phyloP scores from a whole-genome alignment of 1,140 invertebrate genomes.

The Musca domestica region DNA sequence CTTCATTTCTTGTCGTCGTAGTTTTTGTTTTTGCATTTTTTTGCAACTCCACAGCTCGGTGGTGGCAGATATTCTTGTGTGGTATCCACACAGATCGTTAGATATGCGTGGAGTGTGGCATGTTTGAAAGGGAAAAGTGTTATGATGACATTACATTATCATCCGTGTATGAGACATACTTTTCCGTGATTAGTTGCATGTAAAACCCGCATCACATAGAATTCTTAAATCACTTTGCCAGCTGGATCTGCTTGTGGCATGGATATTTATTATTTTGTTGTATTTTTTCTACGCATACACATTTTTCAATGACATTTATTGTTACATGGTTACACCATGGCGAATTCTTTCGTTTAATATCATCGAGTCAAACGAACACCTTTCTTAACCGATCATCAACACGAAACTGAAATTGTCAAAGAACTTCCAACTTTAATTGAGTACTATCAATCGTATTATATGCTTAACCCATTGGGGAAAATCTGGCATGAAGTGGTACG shows the following conservation, averaged over 20 bases:
- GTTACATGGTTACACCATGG: too few species aligned
- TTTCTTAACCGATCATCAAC: constrained; percentile 18
- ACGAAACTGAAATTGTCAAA: constrained; percentile 9
- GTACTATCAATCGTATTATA: neutral
- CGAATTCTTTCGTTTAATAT: too few species aligned
- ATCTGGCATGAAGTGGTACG: too few species aligned
- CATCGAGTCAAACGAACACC: neutral
- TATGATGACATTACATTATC: neutral
- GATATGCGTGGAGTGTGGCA: neutral
- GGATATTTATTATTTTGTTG: neutral
- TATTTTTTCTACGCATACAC: neutral
- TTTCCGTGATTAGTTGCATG: too few species aligned
- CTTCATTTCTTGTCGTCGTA: too few species aligned
- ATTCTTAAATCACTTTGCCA: too few species aligned
- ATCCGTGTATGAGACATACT: too few species aligned
- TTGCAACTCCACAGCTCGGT: too few species aligned
- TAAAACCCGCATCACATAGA: too few species aligned
- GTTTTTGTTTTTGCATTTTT: too few species aligned
- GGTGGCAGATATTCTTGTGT: neutral
- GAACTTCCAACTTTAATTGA: constrained; percentile 21
- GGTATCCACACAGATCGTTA: constrained; percentile 15
- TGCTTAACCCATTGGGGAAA: too few species aligned
- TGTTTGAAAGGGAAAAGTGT: constrained; percentile 19
- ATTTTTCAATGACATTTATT: too few species aligned
- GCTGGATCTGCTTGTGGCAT: neutral